Base-by-base conservation (phyloP, 2,888 invertebrate species). In the Eretmocerus hayati region DNA sequence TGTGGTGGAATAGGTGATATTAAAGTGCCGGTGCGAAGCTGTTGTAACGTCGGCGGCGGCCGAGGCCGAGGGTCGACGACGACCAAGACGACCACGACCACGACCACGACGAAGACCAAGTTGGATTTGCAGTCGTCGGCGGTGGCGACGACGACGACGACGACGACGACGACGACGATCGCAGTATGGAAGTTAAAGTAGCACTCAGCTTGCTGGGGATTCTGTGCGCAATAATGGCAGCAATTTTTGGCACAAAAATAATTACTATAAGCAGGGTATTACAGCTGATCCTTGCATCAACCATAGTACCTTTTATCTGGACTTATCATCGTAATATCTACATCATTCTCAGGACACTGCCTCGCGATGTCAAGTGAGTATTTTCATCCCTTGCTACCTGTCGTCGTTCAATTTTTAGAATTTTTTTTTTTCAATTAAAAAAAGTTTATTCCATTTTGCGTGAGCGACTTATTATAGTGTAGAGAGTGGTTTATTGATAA, bases 311-410 rank as follows among this genome's bases (percentile, higher is more conserved):
- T 5, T 49, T 66, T 2, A 49, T 68, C 33, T 64, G 59, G 58
- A 62, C 59, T 39, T 69, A 63, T 45, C 69, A 67, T 50, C 63
- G 67, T 23, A 65, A 59, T 52, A 55, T 68, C 47, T 67, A 67
- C 55, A 50, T 68, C 52, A 65, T 69, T 32, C 46, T 67, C 11
- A 60, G 61, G 50, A 66, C 66, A n/a, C 54, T 69, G 20, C 69
- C 68, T 11, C 60, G 69, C 16, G 69, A 69, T 32, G 55, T 69
- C 53, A 69, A 61, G 69, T 69, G 49, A 67, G 66, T 62, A 31
- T 13, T 33, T 30, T 30, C 8, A 9, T 30, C 13, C n/a, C n/a
- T n/a, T n/a, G n/a, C n/a, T n/a, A n/a, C n/a, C n/a, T n/a, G n/a
- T n/a, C n/a, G n/a, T n/a, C n/a, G n/a, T n/a, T n/a, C n/a, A n/a